phyloP scores from a whole-genome alignment of 1,140 invertebrate genomes.

The Mylabris phalerata region DNA sequence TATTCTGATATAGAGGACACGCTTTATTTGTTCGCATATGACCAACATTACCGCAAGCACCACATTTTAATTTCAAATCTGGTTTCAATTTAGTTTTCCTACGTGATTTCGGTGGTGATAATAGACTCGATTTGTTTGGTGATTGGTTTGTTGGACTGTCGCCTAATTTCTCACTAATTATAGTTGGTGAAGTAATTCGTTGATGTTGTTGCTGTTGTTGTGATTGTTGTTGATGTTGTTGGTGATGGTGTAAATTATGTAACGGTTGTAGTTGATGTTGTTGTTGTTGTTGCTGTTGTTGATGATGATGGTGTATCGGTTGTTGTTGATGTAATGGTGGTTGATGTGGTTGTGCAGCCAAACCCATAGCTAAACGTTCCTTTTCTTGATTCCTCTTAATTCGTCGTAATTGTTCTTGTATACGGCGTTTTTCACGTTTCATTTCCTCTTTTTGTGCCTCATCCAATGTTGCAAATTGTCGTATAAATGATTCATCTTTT shows the following conservation, averaged over 20 bases:
- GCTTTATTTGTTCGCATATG: conserved; percentile 89
- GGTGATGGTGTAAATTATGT: no score
- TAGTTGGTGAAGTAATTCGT: conserved; percentile 2
- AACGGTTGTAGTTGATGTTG: no score
- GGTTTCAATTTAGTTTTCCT: conserved; percentile 82
- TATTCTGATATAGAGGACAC: conserved; percentile 84
- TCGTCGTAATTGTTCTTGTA: conserved; percentile 93
- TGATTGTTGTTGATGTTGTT: no score
- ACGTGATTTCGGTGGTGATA: conserved; percentile 45
- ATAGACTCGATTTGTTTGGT: conserved; percentile 21
- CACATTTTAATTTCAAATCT: conserved; percentile 89
- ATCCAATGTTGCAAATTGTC: conserved; percentile 84
- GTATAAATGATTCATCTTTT: conserved; percentile 90
- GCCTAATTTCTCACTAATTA: conserved; percentile 18
- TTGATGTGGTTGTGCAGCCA: background rate
- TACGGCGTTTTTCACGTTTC: conserved; percentile 90
- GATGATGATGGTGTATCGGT: no score
- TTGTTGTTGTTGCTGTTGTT: no score
- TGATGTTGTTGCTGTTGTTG: no score
- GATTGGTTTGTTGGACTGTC: conserved; percentile 31
- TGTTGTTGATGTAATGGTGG: no score
- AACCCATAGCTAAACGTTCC: conserved; percentile 55
- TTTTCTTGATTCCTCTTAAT: conserved; percentile 90
- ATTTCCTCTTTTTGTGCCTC: conserved; percentile 92
- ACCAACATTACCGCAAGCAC: conserved; percentile 88